Base-by-base conservation (phyloP, 2,797 vertebrate species). In the Sebastes taczanowskii region DNA sequence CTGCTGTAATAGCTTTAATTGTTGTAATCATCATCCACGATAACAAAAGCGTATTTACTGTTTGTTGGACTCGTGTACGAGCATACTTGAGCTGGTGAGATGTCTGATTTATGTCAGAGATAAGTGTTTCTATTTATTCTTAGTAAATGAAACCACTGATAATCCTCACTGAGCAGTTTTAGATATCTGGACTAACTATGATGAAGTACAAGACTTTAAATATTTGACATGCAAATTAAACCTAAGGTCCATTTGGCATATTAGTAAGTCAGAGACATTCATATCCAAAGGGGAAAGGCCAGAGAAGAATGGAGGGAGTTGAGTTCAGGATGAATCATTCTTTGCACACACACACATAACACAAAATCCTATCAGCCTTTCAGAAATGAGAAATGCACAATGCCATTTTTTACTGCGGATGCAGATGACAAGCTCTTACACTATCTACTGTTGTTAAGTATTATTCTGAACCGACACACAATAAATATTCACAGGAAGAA, bases 141-240 rank as follows among this genome's bases (percentile, higher is more conserved):
- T 23, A 55, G 23, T 6, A 38, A 74, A 72, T 82, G 10, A 63
- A 74, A 35, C 7, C 9, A 22, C 4, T 59, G 32, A 66, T 62
- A 46, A n/a, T 38, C 35, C 8, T 20, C 6, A 2, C 16, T 11
- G 30, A 61, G 42, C 20, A 13, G 18, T 22, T 69, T 49, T 18
- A 52, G 8, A 79, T 20, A 61, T 69, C n/a, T 23, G 11, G 16
- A 38, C 25, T 11, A 14, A 29, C 30, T 2, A 8, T 58, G 64
- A 82, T 49, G 20, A 70, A 73, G 53, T 14, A 32, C 9, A 62
- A n/a, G 1, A 55, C 35, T 29, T 55, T 10, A 52, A 22, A 30
- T 64, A 46, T 77, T 69, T 82, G 62, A 82, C 42, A 63, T 70
- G 53, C 38, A 72, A 67, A 78, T 59, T 11, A 75, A 72, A 66